Evolutionary conservation across 1,140 invertebrate species (phyloP), one percentile per base, ranked within the genome.

Genomic region (Meloidogyne exigua): DNA sequence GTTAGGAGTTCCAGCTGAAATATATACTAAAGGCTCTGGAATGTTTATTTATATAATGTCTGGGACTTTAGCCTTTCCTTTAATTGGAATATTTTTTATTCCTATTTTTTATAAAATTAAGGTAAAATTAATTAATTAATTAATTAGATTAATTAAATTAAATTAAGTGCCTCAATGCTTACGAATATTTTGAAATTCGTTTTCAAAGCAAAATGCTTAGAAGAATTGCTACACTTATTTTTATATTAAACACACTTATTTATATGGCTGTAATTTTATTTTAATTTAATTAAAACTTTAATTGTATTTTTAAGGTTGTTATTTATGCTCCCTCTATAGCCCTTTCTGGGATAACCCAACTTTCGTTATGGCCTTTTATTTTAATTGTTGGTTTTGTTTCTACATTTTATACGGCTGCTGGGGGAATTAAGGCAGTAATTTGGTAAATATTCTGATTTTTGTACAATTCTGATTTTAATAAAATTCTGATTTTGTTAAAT

Each of bases 171-270:
- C 13, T 84, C 74, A 82, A 85, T 78, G 81, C 87, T 64, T 77
- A 88, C 79, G 78, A 88, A 76, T 79, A 83, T 76, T 77, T 87
- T 78, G 84, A 88, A 25, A 26, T 79, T 73, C 71, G 84, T 21
- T 86, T 87, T 63, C 77, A 86, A 28, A 81, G 78, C 13, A 63
- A 49, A 2, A 72, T 80, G 11, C 65, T 86, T 13, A 76, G 85
- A 23, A 72, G 79, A 25, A 75, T 83, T 18, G 85, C 84, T 28
- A 88, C 84, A 18, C 21, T 84, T n/a, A 67, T 87, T 13, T 86
- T 86, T 62, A 72, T 86, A 12, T 62, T 82, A 9, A 86, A 86
- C 73, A 87, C 85, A 11, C 68, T 86, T 4, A 68, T 87, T 39
- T 86, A 86, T 49, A 86, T 86, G 82, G 83, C 84, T 26, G 76